Evolutionary conservation across 2,888 invertebrate genomes (phyloP).

Genomic region (Brenthis hecate): DNA sequence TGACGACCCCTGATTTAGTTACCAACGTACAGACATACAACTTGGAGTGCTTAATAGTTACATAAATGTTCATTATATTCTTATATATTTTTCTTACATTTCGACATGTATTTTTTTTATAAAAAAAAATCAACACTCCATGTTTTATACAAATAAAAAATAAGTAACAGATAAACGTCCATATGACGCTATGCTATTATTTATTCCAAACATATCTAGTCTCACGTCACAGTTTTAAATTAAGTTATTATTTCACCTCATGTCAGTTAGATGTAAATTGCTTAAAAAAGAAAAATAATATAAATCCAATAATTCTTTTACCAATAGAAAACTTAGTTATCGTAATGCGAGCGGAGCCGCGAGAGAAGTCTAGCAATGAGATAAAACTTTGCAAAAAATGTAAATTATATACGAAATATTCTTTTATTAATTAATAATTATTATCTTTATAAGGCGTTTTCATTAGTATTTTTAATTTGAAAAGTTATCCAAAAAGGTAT

Average conservation of each 20-base stretch:
- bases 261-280: not conserved
- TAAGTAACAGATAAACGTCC: not conserved
- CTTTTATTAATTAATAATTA: too few relatives aligned
- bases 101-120: constrained; percentile 31
- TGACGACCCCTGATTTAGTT: constrained; percentile 44
- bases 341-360: too few relatives aligned
- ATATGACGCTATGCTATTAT: constrained; percentile 43
- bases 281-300: not conserved
- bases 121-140: constrained; percentile 23
- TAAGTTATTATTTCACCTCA: constrained; percentile 57
- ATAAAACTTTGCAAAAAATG: too few relatives aligned
- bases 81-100: too few relatives aligned
- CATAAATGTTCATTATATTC: not conserved
- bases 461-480: not conserved
- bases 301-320: too few relatives aligned
- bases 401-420: too few relatives aligned
- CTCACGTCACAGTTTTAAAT: constrained; percentile 80
- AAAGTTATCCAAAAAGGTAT: not conserved
- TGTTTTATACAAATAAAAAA: constrained; percentile 2
- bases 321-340: too few relatives aligned
- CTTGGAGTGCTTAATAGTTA: constrained; percentile 24
- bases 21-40: constrained; percentile 33
- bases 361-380: too few relatives aligned
- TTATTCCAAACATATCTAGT: constrained; percentile 77
- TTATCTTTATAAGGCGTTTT: too few relatives aligned